A percentile compares a stretch with the other conserved stretches of the same genome.
Evolutionary conservation across 2,888 invertebrate species (phyloP).

Genomic region (Phymatocera aterrima): DNA sequence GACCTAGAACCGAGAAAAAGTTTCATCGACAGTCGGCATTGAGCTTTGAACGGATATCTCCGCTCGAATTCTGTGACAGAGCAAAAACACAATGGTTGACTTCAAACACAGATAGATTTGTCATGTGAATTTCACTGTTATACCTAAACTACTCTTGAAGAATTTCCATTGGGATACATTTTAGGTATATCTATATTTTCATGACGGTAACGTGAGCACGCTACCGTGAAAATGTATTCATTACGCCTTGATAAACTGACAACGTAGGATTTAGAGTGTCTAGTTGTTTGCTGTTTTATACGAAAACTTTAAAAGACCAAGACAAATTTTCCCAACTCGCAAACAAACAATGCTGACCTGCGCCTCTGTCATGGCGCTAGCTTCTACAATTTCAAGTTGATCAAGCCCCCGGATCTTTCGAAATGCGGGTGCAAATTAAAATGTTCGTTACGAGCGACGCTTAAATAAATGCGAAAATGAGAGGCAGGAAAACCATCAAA

Average conservation of each 20-base stretch:
- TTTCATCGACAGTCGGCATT: not conserved
- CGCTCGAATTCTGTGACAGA: not conserved
- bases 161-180: not conserved
- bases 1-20: not conserved
- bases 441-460: slow-evolving; percentile 4
- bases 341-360: slow-evolving; percentile 3
- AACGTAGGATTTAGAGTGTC: slow-evolving; percentile 7
- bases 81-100: not conserved
- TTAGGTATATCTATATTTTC: not conserved
- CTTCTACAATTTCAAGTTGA: slow-evolving; percentile 15
- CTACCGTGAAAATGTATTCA: slow-evolving; percentile 4
- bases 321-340: not conserved
- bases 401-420: not conserved
- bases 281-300: not conserved
- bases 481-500: not conserved
- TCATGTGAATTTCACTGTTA: not conserved
- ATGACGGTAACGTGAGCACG: not conserved
- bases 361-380: not conserved
- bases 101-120: not conserved
- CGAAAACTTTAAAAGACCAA: not conserved
- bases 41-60: not conserved
- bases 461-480: slow-evolving; percentile 14
- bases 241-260: slow-evolving; percentile 16
- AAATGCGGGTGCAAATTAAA: slow-evolving; percentile 1
- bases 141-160: not conserved